Evolutionary conservation across 2,113 vertebrate genomes (phyloP), one percentile per base, ranked within the genome.

Genomic region (Actenoides hombroni): DNA sequence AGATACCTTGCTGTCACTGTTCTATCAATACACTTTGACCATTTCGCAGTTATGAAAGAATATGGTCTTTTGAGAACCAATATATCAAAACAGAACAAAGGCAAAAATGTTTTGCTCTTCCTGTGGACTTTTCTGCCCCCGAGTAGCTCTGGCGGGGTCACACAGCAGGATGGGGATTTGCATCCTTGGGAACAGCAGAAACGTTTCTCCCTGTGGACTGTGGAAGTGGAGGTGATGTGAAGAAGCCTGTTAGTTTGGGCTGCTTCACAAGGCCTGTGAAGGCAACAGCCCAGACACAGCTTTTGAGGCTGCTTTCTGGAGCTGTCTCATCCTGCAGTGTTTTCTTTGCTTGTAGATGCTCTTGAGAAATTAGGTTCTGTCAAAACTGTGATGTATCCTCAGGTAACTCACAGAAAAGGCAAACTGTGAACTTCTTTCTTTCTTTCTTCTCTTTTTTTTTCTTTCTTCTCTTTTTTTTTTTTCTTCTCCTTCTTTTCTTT

Each of bases 181-280:
- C 1, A 1, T 33, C 40, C 48, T 56, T 0, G 1, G 15, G 54
- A 37, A 10, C 18, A 8, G 26, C 16, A 9, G 48, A 8, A 42
- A 12, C 18, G 6, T 33, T 46, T 26, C 60, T 61, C 29, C n/a
- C 4, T 5, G 10, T 5, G 6, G 73, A 4, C 49, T 5, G 29
- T 46, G 37, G 51, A 35, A 80, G 16, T 1, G 3, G 35, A 29
- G 44, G 3, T 8, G 7, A 5, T 11, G 26, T 9, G 61, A 13
- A 49, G 67, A 33, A 42, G 12, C 14, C 13, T 1, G 0, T 48
- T 17, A 6, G 17, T 24, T 21, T 18, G 3, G 40, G 53, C 46
- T 37, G 69, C 31, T 63, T 19, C 3, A 5, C 3, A 35, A 20
- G 26, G 1, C 17, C 26, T 6, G 16, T 4, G 2, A 10, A 51